These are phyloP conservation scores for Polypterus senegalus DNA, from an alignment of 2,113 vertebrate genomes.

Conservation along the genomic window DNA sequence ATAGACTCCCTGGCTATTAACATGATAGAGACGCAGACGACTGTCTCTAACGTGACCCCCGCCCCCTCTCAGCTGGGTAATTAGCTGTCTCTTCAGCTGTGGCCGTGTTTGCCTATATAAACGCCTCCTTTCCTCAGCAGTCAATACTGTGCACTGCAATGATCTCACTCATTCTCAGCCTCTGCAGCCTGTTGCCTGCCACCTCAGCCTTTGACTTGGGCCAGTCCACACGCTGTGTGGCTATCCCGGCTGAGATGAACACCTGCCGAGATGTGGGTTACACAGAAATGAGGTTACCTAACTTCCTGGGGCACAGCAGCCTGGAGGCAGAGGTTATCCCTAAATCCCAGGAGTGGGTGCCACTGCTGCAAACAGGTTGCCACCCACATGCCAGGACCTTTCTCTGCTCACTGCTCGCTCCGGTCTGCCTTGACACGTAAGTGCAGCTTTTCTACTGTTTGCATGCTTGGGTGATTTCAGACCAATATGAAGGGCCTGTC, in stretches of 20 bases:
- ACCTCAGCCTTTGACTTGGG: conserved; percentile 58
- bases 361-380: conserved; percentile 58
- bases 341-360: conserved; percentile 62
- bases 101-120: no score
- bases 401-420: conserved; percentile 71
- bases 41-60: no score
- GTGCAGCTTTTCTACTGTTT: conserved; percentile 20
- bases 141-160: not conserved
- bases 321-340: conserved; percentile 59
- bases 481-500: no score
- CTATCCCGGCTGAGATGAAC: conserved; percentile 64
- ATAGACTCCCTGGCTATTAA: no score
- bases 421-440: conserved; percentile 76
- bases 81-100: no score
- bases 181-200: conserved; percentile 19
- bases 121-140: no score
- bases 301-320: conserved; percentile 72
- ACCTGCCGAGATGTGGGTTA: conserved; percentile 69
- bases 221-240: conserved; percentile 70
- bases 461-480: not conserved
- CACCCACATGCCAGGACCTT: conserved; percentile 66
- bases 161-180: conserved; percentile 17
- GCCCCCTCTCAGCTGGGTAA: no score
- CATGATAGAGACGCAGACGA: no score
- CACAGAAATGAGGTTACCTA: conserved; percentile 76